Conservation (phyloP, 2,113 vertebrate species). For the Perccottus glenii region DNA sequence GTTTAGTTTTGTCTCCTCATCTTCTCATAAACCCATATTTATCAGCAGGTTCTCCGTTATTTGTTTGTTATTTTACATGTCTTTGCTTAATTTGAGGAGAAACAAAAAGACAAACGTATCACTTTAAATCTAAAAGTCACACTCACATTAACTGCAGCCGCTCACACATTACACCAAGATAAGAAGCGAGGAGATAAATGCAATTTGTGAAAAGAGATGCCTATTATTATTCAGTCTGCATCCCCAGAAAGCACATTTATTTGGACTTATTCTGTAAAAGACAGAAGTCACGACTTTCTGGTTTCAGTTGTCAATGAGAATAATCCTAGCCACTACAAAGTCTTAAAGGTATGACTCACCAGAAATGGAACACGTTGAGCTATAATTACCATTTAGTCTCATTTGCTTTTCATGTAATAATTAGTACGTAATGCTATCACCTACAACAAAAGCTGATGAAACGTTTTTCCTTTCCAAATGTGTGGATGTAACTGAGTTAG, state of each 20-base stretch:
- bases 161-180: neutral
- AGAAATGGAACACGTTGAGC: slow-evolving; percentile 10
- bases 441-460: too few species aligned
- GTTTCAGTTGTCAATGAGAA: slow-evolving; percentile 23
- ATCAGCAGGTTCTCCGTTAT: too few species aligned
- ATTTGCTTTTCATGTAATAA: neutral
- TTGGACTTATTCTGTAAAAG: slow-evolving; percentile 15
- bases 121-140: too few species aligned
- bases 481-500: neutral
- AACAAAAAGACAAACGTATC: too few species aligned
- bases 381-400: slow-evolving; percentile 15
- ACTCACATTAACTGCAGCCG: neutral
- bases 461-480: neutral
- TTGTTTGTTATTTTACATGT: too few species aligned
- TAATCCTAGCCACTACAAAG: slow-evolving; percentile 16
- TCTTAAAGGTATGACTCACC: slow-evolving; percentile 21
- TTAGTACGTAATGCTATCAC: neutral
- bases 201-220: slow-evolving; percentile 4
- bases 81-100: too few species aligned
- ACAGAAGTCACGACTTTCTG: slow-evolving; percentile 32
- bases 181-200: slow-evolving; percentile 1
- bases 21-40: too few species aligned
- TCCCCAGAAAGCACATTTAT: slow-evolving; percentile 22
- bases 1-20: too few species aligned
- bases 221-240: neutral